Evolutionary conservation across 2,888 invertebrate genomes (phyloP), one percentile per base, ranked within the genome.

Genomic region (Diarsia rubi): DNA sequence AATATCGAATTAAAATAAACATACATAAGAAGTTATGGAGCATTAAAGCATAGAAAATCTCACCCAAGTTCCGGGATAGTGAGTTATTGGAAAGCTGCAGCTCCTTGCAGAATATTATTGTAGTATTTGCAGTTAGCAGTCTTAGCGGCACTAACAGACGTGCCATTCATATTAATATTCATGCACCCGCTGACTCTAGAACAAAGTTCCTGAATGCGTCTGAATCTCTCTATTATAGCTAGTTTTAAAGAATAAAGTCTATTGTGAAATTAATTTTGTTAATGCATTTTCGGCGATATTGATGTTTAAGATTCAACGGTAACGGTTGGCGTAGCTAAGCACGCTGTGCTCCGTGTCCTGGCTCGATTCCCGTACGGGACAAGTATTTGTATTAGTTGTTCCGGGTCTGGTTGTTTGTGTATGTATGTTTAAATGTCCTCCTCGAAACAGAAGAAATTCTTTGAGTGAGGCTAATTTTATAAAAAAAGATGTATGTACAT

Each of bases 91-190:
- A 82, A 82, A 82, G 66, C 60, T 52, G 64, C 37, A 63, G 16
- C 65, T 27, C 24, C 57, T 52, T 60, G 52, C 31, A 59, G 16
- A 14, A 65, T 64, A 52, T 9, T 27, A 31, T 54, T 54, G 24
- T 54, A 54, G 52, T 54, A 54, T 31, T 66, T 65, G 44, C 67
- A 70, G 57, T 79, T 70, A 47, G 52, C 24, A 82, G 70, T 64
- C 71, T 19, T 19, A 49, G 59, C 73, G 42, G 59, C 49, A 57
- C 45, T 45, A 44, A 79, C 74, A 79, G 79, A 60, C 74, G 69
- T 69, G 66, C 52, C 21, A 47, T 37, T 69, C 52, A 73, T 78
- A 79, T 83, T 68, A 83, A 78, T 81, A 81, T 81, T 74, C 83
- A 83, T 79, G 44, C 49, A 44, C 60, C 64, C 67, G 59, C 69